These are phyloP conservation scores for Sebastes baramenuke DNA, from an alignment of 2,797 vertebrate genomes.

Conservation along the genomic window DNA sequence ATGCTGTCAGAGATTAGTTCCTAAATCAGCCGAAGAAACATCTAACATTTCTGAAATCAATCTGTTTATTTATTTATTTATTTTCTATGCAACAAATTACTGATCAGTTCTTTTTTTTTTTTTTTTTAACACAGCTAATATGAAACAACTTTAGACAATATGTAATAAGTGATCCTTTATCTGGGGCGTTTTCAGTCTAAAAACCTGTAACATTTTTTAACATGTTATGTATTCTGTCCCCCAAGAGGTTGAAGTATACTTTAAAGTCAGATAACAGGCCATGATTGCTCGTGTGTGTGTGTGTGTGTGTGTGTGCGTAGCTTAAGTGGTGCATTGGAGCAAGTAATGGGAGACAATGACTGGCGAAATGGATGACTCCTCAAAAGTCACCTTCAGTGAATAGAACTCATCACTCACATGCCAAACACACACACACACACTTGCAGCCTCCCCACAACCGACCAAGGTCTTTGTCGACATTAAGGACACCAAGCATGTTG, in stretches of 20 bases:
- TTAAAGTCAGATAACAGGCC: slow-evolving; percentile 45
- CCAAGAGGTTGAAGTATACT: slow-evolving; percentile 26
- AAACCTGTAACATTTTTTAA: not conserved
- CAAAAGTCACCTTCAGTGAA: slow-evolving; percentile 74
- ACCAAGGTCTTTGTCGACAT: slow-evolving; percentile 57
- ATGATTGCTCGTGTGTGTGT: slow-evolving; percentile 29
- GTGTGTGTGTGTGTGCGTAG: slow-evolving; percentile 14
- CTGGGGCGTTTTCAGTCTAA: not conserved
- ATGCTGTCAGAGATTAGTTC: not conserved
- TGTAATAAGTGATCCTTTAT: not conserved
- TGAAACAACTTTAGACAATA: not conserved
- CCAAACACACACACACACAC: slow-evolving; percentile 25
- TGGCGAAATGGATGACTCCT: slow-evolving; percentile 66
- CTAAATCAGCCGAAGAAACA: not conserved
- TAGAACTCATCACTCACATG: slow-evolving; percentile 65
- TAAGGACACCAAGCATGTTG: slow-evolving; percentile 45
- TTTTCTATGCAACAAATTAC: not conserved
- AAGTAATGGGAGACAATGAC: slow-evolving; percentile 73
- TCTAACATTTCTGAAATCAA: not conserved
- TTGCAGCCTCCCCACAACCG: not conserved
- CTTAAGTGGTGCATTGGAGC: slow-evolving; percentile 69
- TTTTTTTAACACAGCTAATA: not conserved
- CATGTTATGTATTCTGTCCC: slow-evolving; percentile 27
- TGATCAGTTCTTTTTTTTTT: not conserved
- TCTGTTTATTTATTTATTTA: not conserved